These are phyloP conservation scores for Volucella bombylans DNA, from an alignment of 2,888 invertebrate species.

Conservation along the genomic window DNA sequence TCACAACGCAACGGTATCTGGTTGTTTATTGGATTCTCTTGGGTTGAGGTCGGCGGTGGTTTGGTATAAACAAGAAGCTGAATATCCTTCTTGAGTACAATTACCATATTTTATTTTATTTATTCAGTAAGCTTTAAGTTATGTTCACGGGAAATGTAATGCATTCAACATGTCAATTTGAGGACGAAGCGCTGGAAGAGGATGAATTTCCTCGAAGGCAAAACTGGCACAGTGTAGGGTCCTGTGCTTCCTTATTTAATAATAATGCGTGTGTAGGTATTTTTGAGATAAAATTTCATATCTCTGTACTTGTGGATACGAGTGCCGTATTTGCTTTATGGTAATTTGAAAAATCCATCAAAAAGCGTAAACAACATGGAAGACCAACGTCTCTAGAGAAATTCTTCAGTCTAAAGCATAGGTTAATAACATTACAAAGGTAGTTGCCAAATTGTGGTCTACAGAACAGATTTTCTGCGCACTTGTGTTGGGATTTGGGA, in stretches of 20 bases:
- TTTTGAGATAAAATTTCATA: background rate
- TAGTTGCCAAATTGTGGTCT: too few relatives aligned
- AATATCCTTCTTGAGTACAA: slow-evolving; percentile 14
- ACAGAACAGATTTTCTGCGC: too few relatives aligned
- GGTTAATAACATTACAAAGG: too few relatives aligned
- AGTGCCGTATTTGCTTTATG: background rate
- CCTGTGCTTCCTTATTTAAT: background rate
- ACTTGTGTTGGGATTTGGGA: too few relatives aligned
- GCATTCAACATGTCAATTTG: slow-evolving; percentile 49
- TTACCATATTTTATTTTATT: slow-evolving; percentile 39
- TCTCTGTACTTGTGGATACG: background rate
- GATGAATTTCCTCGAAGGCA: background rate
- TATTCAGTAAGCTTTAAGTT: slow-evolving; percentile 8
- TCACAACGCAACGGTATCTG: background rate
- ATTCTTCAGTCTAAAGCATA: too few relatives aligned
- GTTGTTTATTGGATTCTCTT: background rate
- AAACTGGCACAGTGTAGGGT: background rate
- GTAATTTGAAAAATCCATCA: too few relatives aligned
- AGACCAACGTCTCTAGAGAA: too few relatives aligned
- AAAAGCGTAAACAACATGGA: too few relatives aligned
- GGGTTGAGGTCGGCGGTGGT: too few relatives aligned
- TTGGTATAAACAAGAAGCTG: background rate
- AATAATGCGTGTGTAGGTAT: background rate
- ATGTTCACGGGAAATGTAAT: slow-evolving; percentile 23
- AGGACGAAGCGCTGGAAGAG: slow-evolving; percentile 15